phyloP scores from a whole-genome alignment of 1,140 invertebrate genomes.

The Eupeodes corollae region DNA sequence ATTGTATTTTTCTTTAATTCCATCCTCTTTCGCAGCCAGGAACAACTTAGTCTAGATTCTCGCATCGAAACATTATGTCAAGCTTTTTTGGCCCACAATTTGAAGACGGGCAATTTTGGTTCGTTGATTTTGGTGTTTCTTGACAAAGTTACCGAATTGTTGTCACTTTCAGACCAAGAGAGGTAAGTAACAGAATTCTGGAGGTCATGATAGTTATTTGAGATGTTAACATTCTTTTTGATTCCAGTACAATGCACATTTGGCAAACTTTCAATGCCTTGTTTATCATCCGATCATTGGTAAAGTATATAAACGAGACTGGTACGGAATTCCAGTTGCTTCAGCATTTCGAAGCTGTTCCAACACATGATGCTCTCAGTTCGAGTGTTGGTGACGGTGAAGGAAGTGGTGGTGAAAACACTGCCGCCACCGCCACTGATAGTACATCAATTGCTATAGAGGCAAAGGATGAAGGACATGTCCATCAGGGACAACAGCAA shows the following conservation, averaged over 20 bases:
- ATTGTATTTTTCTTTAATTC: no score
- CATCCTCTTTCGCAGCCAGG: constrained; percentile 46
- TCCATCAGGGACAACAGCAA: constrained; percentile 1
- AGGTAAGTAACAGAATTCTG: constrained; percentile 48
- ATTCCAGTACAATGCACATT: constrained; percentile 69
- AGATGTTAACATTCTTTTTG: constrained; percentile 1
- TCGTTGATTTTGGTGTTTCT: constrained; percentile 77
- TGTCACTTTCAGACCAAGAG: constrained; percentile 71
- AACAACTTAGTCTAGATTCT: constrained; percentile 69
- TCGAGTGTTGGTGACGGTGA: constrained; percentile 18
- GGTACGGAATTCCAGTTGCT: constrained; percentile 62
- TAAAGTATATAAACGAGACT: constrained; percentile 80
- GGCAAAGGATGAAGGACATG: constrained; percentile 17
- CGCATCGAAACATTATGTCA: constrained; percentile 61
- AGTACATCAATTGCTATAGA: constrained; percentile 24
- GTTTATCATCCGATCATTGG: constrained; percentile 77
- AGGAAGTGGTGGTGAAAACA: constrained; percentile 10
- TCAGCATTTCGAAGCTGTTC: constrained; percentile 55
- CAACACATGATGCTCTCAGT: constrained; percentile 20
- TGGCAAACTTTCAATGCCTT: constrained; percentile 94
- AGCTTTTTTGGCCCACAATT: constrained; percentile 65
- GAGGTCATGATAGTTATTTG: constrained; percentile 6
- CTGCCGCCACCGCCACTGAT: constrained; percentile 9
- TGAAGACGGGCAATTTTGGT: constrained; percentile 74
- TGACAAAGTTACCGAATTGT: constrained; percentile 61